phyloP scores from a whole-genome alignment of 2,888 invertebrate species.

The Phyto melanocephala region DNA sequence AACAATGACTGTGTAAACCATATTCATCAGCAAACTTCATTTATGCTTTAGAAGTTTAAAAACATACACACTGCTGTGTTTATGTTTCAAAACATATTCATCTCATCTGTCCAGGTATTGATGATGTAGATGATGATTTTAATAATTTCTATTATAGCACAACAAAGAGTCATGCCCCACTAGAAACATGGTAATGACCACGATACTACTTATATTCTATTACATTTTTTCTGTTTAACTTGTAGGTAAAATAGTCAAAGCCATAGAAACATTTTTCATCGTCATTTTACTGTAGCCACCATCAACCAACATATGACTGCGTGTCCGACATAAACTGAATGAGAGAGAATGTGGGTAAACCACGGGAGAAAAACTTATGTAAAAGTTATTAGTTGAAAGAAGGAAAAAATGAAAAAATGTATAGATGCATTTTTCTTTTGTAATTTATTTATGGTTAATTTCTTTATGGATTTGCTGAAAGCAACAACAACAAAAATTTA shows the following conservation, averaged over 20 bases:
- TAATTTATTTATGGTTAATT: slow-evolving; percentile 52
- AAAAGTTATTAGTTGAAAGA: slow-evolving; percentile 40
- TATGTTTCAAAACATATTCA: not conserved
- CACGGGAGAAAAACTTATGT: slow-evolving; percentile 34
- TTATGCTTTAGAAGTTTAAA: too few relatives aligned
- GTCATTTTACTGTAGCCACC: not conserved
- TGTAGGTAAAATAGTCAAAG: slow-evolving; percentile 1
- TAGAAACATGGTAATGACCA: slow-evolving; percentile 24
- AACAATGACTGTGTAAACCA: too few relatives aligned
- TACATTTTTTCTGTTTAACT: not conserved
- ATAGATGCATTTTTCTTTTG: slow-evolving; percentile 10
- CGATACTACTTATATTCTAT: not conserved
- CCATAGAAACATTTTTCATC: not conserved
- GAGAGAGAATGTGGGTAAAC: slow-evolving; percentile 22
- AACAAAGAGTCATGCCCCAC: too few relatives aligned
- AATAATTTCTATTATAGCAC: not conserved
- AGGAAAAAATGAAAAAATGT: slow-evolving; percentile 42
- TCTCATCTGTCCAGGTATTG: not conserved
- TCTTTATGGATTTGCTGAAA: slow-evolving; percentile 20
- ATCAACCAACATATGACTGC: slow-evolving; percentile 6
- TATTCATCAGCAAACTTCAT: not conserved
- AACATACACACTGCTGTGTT: not conserved
- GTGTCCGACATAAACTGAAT: not conserved
- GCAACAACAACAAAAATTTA: not conserved
- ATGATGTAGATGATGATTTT: slow-evolving; percentile 22